phyloP scores from a whole-genome alignment of 2,797 vertebrate genomes.

The Malacoraja senta region DNA sequence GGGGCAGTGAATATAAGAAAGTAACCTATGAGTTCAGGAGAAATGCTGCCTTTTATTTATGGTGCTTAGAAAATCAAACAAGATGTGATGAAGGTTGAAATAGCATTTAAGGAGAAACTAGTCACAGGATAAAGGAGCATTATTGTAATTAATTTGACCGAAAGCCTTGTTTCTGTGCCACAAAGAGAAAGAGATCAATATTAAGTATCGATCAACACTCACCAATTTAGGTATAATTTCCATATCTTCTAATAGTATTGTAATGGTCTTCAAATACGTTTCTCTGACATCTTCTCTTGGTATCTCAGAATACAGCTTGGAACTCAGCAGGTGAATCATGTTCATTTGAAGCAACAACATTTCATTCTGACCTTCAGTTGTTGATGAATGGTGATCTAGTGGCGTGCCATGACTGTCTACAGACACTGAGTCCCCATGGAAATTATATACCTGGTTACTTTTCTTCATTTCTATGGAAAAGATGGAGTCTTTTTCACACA shows the following conservation, averaged over 20 bases:
- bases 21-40: neutral
- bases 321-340: conserved; percentile 59
- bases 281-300: conserved; percentile 41
- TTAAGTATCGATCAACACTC: conserved; percentile 42
- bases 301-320: conserved; percentile 43
- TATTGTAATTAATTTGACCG: neutral
- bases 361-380: conserved; percentile 41
- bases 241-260: conserved; percentile 46
- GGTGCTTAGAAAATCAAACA: neutral
- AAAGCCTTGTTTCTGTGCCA: neutral
- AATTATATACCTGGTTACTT: neutral
- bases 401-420: neutral
- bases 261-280: conserved; percentile 40
- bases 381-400: neutral
- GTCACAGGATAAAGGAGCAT: neutral
- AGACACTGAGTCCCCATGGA: neutral
- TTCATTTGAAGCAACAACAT: conserved; percentile 60
- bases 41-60: neutral
- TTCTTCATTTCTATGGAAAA: neutral
- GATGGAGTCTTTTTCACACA: conserved; percentile 39
- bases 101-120: neutral
- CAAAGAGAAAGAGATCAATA: neutral
- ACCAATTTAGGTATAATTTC: conserved; percentile 55
- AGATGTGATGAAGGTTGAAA: neutral
- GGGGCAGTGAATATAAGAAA: neutral